These are phyloP conservation scores for Ariopsis seemanni DNA, from an alignment of 2,113 vertebrate species.

Conservation along the genomic window DNA sequence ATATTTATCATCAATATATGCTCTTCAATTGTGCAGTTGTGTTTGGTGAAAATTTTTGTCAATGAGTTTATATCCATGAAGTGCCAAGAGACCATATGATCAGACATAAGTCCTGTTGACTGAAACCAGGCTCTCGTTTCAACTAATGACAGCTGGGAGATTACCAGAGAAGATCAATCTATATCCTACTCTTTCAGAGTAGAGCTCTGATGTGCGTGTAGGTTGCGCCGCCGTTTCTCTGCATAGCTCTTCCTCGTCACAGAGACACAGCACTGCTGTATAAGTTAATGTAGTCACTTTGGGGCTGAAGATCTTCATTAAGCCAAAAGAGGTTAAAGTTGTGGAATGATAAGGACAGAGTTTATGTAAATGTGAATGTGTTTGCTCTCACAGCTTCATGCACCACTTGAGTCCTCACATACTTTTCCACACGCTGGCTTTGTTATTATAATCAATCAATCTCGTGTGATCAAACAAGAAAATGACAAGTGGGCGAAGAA, in stretches of 20 bases:
- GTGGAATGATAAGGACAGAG: not conserved
- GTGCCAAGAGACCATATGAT: not conserved
- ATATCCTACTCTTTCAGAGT: not conserved
- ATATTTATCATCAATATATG: not conserved
- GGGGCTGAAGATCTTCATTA: not conserved
- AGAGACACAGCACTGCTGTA: not conserved
- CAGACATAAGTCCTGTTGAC: not conserved
- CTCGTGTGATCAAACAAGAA: constrained; percentile 2
- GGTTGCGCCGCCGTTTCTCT: not conserved
- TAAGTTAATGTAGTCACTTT: not conserved
- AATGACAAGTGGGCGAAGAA: constrained; percentile 14
- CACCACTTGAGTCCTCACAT: not conserved
- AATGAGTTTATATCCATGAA: not conserved
- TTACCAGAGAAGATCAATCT: not conserved
- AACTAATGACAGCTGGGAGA: not conserved
- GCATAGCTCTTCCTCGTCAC: not conserved
- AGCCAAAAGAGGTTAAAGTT: not conserved
- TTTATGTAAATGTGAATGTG: constrained; percentile 6
- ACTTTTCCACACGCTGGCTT: constrained; percentile 8
- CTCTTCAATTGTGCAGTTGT: not conserved
- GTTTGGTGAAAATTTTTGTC: not conserved
- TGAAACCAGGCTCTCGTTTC: too few relatives aligned
- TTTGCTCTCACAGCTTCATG: not conserved
- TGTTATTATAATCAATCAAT: constrained; percentile 27
- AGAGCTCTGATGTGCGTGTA: not conserved